phyloP scores from a whole-genome alignment of 2,113 vertebrate species.

The Rhadina sibilatrix region DNA sequence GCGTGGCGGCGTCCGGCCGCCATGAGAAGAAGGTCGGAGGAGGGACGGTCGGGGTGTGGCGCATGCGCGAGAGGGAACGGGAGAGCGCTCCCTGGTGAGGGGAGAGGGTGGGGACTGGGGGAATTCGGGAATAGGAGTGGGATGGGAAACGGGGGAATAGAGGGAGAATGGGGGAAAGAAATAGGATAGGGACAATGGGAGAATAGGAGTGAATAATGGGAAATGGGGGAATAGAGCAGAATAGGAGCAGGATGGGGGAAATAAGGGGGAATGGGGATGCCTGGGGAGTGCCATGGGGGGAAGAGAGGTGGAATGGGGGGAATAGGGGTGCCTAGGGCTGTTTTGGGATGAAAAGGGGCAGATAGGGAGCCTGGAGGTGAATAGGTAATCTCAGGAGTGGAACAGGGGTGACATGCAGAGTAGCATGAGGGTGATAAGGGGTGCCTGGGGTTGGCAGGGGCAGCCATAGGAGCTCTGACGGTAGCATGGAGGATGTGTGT shows the following conservation, averaged over 20 bases:
- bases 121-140: not conserved
- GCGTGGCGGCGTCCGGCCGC: not conserved
- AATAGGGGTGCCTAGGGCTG: too few relatives aligned
- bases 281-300: not conserved
- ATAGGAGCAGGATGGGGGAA: not conserved
- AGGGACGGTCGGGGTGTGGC: not conserved
- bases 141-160: not conserved
- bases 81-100: not conserved
- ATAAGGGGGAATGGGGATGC: not conserved
- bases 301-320: not conserved
- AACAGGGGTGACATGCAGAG: fast-evolving
- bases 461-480: fast-evolving
- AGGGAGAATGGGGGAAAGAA: too few relatives aligned
- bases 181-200: not conserved
- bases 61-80: not conserved
- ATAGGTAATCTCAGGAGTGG: too few relatives aligned
- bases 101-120: not conserved
- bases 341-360: not conserved
- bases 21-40: not conserved
- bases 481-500: not conserved
- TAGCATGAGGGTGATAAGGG: too few relatives aligned
- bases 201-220: not conserved
- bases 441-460: not conserved
- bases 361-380: fast-evolving
- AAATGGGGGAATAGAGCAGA: not conserved